Evolutionary conservation across 2,113 vertebrate genomes (phyloP).

Genomic region (Silurus glanis): DNA sequence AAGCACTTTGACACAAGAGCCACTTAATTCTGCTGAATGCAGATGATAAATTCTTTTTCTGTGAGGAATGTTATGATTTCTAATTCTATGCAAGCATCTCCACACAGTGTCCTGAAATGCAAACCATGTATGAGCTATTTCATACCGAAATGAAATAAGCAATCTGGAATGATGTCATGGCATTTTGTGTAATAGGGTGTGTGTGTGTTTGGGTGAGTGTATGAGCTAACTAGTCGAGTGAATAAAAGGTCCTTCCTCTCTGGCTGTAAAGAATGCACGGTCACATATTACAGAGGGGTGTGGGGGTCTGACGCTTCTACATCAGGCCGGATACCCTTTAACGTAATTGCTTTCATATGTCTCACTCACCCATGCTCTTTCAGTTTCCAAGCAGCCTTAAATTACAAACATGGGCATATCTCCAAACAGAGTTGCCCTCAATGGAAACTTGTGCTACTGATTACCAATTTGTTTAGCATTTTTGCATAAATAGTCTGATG

Average conservation of each 20-base stretch:
- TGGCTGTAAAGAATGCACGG: not conserved
- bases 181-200: not conserved
- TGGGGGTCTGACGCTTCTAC: not conserved
- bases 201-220: not conserved
- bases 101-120: not conserved
- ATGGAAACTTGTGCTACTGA: slow-evolving; percentile 3
- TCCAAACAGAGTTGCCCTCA: not conserved
- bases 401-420: slow-evolving; percentile 29
- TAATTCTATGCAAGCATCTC: not conserved
- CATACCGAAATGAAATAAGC: not conserved
- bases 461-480: not conserved
- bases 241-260: slow-evolving; percentile 2
- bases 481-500: not conserved
- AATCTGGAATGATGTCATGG: slow-evolving; percentile 14
- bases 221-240: slow-evolving; percentile 23
- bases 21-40: not conserved
- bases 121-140: not conserved
- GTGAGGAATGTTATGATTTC: not conserved
- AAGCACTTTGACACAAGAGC: not conserved
- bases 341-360: slow-evolving; percentile 39
- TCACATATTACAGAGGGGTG: not conserved
- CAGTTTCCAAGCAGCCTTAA: not conserved
- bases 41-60: not conserved
- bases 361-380: not conserved
- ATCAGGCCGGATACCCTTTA: slow-evolving; percentile 27